Conservation (phyloP, 1,140 invertebrate species). For the Drosophila rhopaloa region DNA sequence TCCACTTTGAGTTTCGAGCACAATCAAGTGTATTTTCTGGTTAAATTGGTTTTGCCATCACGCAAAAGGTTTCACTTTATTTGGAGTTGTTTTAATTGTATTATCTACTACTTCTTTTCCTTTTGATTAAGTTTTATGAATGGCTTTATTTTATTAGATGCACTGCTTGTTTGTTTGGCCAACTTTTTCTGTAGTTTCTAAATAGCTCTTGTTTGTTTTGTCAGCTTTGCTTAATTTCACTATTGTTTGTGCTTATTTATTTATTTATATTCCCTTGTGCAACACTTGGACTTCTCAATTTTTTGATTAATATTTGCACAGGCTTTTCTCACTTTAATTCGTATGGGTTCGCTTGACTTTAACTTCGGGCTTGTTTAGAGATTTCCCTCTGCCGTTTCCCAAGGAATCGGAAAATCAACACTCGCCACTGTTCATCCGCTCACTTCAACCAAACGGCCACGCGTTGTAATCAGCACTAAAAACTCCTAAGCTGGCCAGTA, state of each 20-base stretch:
- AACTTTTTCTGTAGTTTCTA: not conserved
- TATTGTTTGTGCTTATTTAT: conserved; percentile 6
- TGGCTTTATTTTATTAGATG: not conserved
- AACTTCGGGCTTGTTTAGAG: conserved; percentile 15
- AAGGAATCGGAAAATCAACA: conserved; percentile 18
- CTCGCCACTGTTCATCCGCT: conserved; percentile 49
- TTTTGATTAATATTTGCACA: conserved; percentile 7
- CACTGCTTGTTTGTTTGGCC: conserved; percentile 1
- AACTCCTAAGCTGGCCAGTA: conserved; percentile 67
- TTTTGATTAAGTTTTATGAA: not conserved
- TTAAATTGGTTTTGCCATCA: conserved; percentile 40
- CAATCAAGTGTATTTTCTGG: conserved; percentile 32
- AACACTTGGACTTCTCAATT: not conserved
- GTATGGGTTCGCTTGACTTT: conserved; percentile 18
- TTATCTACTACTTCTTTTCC: not conserved
- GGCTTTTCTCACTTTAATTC: conserved; percentile 26
- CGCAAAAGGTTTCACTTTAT: conserved; percentile 15
- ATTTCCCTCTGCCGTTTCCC: conserved; percentile 20
- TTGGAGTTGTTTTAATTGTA: conserved; percentile 9
- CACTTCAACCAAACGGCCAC: conserved; percentile 72
- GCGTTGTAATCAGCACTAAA: conserved; percentile 83
- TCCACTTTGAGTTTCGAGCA: conserved; percentile 19
- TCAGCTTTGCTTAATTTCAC: conserved; percentile 6
- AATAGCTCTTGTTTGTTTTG: conserved; percentile 5
- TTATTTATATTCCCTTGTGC: not conserved